Base-by-base conservation (phyloP, 2,113 vertebrate species). In the Ameiurus melas region DNA sequence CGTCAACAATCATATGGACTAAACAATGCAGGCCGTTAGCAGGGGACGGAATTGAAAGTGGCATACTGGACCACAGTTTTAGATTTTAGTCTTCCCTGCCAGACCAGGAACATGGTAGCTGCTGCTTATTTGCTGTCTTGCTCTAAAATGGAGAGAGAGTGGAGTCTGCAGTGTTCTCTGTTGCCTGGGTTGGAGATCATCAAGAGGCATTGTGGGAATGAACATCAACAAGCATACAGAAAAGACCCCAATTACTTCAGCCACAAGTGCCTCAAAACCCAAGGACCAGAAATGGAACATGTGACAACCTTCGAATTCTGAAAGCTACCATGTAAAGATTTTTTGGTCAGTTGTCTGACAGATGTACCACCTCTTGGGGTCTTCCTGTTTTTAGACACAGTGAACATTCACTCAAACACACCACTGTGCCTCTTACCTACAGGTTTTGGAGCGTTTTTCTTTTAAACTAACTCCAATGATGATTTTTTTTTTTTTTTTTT, bases 1-100 rank as follows among this genome's bases (percentile, higher is more conserved):
- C 2, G 53, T 90, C 70, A 95, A 95, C 90, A 96, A 95, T 92
- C 96, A 96, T 90, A 93, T 92, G 20, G 96, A 96, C 93, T 96
- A 85, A 94, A 62, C 36, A 43, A 16, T 4, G 9, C 8, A 64
- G 53, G 51, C 27, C 16, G 7, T 80, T 55, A 55, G 36, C 20
- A 47, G 60, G 20, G 25, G 84, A 55, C 57, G 33, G 51, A 66
- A 66, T 9, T 47, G 5, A 33, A 22, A 33, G 33, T 36, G 43
- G 83, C 71, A 10, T 77, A 77, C n/a, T 55, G 70, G 81, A 73
- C 51, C 70, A 78, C 55, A 4, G 60, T 68, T 84, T 84, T 84
- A 80, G 47, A 80, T 85, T 75, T 39, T 64, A 87, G 47, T 85
- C n/a, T 85, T 84, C 33, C 62, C 87, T 68, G 83, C 83, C 57